Evolutionary conservation across 2,888 invertebrate genomes (phyloP).

Genomic region (Choristoneura rosaceana): DNA sequence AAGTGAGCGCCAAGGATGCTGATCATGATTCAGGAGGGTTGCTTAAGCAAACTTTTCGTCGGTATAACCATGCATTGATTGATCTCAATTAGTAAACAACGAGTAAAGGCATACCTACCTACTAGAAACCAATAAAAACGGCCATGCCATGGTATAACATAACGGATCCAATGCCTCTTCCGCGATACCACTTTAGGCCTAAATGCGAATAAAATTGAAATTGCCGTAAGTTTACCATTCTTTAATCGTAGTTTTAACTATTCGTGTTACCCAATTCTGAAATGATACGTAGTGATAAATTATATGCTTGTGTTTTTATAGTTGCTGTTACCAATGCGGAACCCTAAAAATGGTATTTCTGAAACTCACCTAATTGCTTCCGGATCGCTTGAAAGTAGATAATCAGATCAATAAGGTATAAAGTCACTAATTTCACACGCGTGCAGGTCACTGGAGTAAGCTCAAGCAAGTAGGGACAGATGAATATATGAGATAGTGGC

Average conservation of each 20-base stretch:
- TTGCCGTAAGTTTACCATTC: background rate
- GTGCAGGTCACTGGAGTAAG: slow-evolving; percentile 23
- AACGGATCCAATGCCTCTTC: background rate
- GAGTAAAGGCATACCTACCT: background rate
- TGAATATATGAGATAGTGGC: slow-evolving; percentile 44
- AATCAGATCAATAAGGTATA: background rate
- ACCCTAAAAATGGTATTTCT: background rate
- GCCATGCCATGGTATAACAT: background rate
- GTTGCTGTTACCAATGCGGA: too few species aligned
- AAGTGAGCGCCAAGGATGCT: too few species aligned
- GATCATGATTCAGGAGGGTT: too few species aligned
- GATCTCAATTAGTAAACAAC: background rate
- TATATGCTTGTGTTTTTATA: background rate
- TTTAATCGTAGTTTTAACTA: background rate
- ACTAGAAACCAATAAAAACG: background rate
- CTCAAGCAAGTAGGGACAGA: slow-evolving; percentile 27
- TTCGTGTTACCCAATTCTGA: background rate
- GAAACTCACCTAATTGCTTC: slow-evolving; percentile 26
- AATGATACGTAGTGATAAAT: background rate
- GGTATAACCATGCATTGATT: background rate
- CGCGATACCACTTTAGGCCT: background rate
- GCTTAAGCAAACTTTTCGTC: background rate
- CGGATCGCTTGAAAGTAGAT: slow-evolving; percentile 15
- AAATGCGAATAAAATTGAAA: background rate
- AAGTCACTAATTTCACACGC: slow-evolving; percentile 38